Conservation (phyloP, 2,797 vertebrate genomes). For the Pelochelys cantorii region DNA sequence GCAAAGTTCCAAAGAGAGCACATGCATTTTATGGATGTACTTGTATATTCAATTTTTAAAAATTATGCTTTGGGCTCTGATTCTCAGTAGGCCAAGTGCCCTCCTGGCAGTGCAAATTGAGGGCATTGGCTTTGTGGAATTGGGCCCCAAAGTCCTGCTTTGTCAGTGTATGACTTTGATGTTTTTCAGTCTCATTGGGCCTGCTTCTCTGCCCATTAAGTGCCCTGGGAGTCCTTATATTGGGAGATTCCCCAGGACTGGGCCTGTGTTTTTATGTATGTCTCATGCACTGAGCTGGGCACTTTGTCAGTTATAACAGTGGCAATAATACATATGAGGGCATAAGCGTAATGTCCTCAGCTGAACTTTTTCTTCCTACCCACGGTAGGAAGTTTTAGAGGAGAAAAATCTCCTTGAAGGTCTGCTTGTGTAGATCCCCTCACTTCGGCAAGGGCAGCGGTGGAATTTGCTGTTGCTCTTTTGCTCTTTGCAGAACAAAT, state of each 20-base stretch:
- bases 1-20: constrained; percentile 55
- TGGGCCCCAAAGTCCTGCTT: not conserved
- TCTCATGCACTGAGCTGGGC: not conserved
- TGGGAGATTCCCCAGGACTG: not conserved
- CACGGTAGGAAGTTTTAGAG: not conserved
- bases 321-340: not conserved
- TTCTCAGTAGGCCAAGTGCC: not conserved
- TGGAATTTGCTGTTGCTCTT: not conserved
- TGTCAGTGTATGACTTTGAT: not conserved
- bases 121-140: accelerated
- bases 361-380: not conserved
- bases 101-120: not conserved
- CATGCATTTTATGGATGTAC: constrained; percentile 25
- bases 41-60: constrained; percentile 34
- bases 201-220: not conserved
- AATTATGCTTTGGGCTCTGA: not conserved
- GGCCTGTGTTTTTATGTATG: not conserved
- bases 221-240: too few species aligned
- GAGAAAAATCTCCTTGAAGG: not conserved
- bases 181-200: not conserved
- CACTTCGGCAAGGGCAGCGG: not conserved
- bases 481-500: not conserved
- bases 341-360: not conserved
- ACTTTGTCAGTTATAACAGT: not conserved
- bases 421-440: accelerated